Evolutionary conservation across 2,113 vertebrate genomes (phyloP).

Genomic region (Candoia aspera): DNA sequence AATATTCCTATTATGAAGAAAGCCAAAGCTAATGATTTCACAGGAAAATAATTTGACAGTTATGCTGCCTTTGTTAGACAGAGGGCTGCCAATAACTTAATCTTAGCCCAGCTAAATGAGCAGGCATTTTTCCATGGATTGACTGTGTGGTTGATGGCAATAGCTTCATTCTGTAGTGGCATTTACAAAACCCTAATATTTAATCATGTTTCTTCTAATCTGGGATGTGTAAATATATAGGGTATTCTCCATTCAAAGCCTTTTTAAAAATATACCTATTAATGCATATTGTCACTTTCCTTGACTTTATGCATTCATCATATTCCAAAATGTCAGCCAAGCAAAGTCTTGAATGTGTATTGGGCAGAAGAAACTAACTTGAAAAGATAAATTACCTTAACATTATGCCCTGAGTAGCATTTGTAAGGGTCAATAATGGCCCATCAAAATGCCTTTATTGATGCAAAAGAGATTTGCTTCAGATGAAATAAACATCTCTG

Average conservation of each 20-base stretch:
- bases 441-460: slow-evolving; percentile 30
- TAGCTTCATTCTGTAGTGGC: neutral
- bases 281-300: slow-evolving; percentile 7
- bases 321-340: slow-evolving; percentile 29
- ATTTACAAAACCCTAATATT: neutral
- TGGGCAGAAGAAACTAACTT: slow-evolving; percentile 36
- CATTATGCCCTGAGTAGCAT: slow-evolving; percentile 24
- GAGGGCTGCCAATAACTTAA: neutral
- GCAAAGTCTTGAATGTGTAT: slow-evolving; percentile 27
- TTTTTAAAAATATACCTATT: slow-evolving; percentile 31
- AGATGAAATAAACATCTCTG: slow-evolving; percentile 6
- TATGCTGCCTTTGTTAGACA: neutral
- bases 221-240: neutral
- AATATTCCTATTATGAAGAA: neutral
- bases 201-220: neutral
- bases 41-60: neutral
- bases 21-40: neutral
- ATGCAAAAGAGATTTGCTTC: slow-evolving; percentile 26
- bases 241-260: neutral
- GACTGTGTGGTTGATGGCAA: neutral
- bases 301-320: slow-evolving; percentile 8
- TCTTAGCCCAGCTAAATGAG: neutral
- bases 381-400: slow-evolving; percentile 58
- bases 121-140: neutral
- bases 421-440: slow-evolving; percentile 27